These are phyloP conservation scores for Kryptolebias marmoratus DNA, from an alignment of 2,113 vertebrate genomes.

Conservation along the genomic window DNA sequence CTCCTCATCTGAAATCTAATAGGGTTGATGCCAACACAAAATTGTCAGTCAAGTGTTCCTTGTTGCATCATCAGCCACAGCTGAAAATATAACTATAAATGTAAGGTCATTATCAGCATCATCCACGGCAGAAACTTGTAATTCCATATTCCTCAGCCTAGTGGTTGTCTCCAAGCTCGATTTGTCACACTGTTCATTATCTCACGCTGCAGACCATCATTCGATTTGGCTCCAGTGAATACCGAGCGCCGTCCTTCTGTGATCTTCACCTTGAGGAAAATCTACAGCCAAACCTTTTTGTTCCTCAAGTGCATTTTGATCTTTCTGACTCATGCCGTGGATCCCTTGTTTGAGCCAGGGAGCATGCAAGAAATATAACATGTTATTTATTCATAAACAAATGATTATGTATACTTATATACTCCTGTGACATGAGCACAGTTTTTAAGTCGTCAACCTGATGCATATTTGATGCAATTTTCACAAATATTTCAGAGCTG, in stretches of 20 bases:
- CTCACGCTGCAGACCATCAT: conserved; percentile 36
- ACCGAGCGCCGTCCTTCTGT: conserved; percentile 18
- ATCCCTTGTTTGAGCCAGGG: too few relatives aligned
- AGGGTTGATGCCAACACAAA: conserved; percentile 1
- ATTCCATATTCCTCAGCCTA: neutral
- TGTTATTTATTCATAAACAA: too few relatives aligned
- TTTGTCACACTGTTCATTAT: conserved; percentile 53
- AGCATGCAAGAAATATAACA: too few relatives aligned
- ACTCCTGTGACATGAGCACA: neutral
- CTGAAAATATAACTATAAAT: neutral
- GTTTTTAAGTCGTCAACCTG: neutral
- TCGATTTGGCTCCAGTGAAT: conserved; percentile 15
- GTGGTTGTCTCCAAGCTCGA: conserved; percentile 10
- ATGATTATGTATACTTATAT: too few relatives aligned
- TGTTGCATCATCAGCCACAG: neutral
- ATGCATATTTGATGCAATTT: conserved; percentile 20
- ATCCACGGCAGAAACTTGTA: conserved; percentile 1
- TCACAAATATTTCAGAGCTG: neutral
- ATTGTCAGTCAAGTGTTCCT: conserved; percentile 27
- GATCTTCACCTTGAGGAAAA: conserved; percentile 44
- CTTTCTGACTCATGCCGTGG: too few relatives aligned
- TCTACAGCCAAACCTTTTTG: conserved; percentile 12
- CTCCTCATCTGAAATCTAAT: conserved; percentile 24
- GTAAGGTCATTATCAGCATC: conserved; percentile 14
- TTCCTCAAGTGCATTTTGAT: too few relatives aligned